Percentiles rank a stretch among this genome's conserved stretches.
Evolutionary conservation across 53 echinoderm and acorn worm species (phyloP).

Genomic region (Astropecten irregularis): DNA sequence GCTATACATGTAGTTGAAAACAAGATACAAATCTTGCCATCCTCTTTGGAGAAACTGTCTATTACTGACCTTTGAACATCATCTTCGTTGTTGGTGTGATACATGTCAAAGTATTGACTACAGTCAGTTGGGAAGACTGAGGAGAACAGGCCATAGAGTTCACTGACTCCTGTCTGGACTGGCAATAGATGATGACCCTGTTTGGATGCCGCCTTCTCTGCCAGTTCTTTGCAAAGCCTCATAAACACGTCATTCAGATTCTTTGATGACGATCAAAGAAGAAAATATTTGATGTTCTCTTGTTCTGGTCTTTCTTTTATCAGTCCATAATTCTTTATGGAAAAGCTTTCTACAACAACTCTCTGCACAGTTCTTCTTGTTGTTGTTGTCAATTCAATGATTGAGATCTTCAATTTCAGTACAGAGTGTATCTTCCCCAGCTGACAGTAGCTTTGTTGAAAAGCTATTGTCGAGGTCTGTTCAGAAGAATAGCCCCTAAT

Average conservation of each 20-base stretch:
- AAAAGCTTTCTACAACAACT: constrained; percentile 27
- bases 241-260: constrained; percentile 20
- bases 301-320: constrained; percentile 34
- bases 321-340: constrained; percentile 17
- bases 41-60: constrained; percentile 3
- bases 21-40: constrained; percentile 42
- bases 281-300: constrained; percentile 60
- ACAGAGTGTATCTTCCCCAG: too few species aligned
- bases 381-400: constrained; percentile 64
- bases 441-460: too few species aligned
- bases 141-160: constrained; percentile 21
- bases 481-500: too few species aligned
- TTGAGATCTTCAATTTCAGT: too few species aligned
- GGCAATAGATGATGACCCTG: constrained; percentile 40
- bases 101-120: constrained; percentile 37
- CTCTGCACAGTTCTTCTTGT: constrained; percentile 15
- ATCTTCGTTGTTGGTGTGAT: constrained; percentile 38
- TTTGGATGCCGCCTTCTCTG: constrained; percentile 5
- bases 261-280: not conserved
- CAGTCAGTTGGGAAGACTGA: not conserved
- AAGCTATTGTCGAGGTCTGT: too few species aligned
- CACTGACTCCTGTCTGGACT: constrained; percentile 44
- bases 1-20: constrained; percentile 34
- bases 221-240: constrained; percentile 16
- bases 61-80: constrained; percentile 15